These are phyloP conservation scores for Scomber japonicus DNA, from an alignment of 2,113 vertebrate species.

Conservation along the genomic window DNA sequence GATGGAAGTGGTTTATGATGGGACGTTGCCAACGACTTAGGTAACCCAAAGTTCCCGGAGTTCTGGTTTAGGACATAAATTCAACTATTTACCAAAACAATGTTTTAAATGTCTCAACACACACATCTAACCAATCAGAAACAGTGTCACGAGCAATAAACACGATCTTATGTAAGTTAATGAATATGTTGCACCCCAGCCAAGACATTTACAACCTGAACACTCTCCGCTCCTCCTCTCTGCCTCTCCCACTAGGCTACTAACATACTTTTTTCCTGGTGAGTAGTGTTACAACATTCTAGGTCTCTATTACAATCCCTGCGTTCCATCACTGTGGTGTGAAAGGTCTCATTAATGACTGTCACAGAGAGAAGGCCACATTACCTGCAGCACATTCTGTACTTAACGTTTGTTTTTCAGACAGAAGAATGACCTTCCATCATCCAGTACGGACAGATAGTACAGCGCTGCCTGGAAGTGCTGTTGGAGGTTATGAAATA, in stretches of 20 bases:
- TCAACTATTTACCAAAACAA: background rate
- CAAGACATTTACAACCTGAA: constrained; percentile 16
- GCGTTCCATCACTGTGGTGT: constrained; percentile 9
- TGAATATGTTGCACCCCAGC: background rate
- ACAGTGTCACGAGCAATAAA: background rate
- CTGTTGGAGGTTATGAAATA: background rate
- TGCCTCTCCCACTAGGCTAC: background rate
- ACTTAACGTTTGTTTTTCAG: constrained; percentile 27
- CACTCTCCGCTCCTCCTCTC: background rate
- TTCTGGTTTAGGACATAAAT: background rate
- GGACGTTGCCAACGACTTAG: constrained; percentile 1
- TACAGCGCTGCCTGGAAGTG: background rate
- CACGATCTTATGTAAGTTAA: constrained; percentile 13
- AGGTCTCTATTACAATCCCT: constrained; percentile 6
- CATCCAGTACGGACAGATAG: background rate
- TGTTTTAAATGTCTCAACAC: background rate
- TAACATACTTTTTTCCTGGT: constrained; percentile 15
- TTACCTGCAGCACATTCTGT: constrained; percentile 60
- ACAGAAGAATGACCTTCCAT: background rate
- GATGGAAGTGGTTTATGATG: background rate
- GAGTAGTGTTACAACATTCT: background rate
- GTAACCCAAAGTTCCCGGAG: background rate
- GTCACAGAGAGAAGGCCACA: background rate
- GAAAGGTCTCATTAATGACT: constrained; percentile 31
- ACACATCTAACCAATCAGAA: constrained; percentile 1